Conservation (phyloP, 30 jellyfish, hydroid and myxozoan genomes). For the Aurelia coerulea region DNA sequence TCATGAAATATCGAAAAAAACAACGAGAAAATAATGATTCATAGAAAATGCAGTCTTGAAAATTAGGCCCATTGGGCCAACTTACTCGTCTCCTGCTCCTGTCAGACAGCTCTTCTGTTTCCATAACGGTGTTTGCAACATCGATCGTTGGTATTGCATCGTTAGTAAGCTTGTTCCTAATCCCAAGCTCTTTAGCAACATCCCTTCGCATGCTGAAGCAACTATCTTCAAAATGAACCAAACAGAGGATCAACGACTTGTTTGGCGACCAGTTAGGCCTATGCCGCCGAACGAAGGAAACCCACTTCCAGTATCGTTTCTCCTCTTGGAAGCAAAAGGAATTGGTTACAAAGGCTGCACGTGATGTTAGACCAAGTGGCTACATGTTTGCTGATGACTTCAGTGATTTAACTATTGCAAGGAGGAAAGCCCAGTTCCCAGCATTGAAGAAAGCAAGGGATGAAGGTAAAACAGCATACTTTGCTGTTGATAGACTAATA, state of each 20-base stretch:
- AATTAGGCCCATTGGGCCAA: neutral
- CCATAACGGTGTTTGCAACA: neutral
- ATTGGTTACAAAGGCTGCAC: too few relatives aligned
- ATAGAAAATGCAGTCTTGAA: too few relatives aligned
- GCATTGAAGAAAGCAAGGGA: too few relatives aligned
- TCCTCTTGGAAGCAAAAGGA: too few relatives aligned
- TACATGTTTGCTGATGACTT: too few relatives aligned
- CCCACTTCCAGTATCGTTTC: neutral
- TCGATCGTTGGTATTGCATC: constrained; percentile 5
- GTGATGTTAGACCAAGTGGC: too few relatives aligned
- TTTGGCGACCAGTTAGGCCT: neutral
- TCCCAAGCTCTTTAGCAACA: neutral
- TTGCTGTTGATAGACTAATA: too few relatives aligned
- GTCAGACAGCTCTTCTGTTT: neutral
- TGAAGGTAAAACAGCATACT: too few relatives aligned
- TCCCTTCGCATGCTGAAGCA: neutral
- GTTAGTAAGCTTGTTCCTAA: neutral
- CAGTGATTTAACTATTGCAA: too few relatives aligned
- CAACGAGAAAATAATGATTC: too few relatives aligned
- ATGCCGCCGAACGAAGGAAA: neutral
- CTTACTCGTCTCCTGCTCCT: neutral
- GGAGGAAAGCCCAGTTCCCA: too few relatives aligned
- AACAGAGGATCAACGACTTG: neutral
- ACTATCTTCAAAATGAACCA: neutral
- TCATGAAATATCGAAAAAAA: neutral